A percentile compares a stretch with the other conserved stretches of the same genome.
phyloP scores from a whole-genome alignment of 2,113 vertebrate species.

The Meriones unguiculatus region DNA sequence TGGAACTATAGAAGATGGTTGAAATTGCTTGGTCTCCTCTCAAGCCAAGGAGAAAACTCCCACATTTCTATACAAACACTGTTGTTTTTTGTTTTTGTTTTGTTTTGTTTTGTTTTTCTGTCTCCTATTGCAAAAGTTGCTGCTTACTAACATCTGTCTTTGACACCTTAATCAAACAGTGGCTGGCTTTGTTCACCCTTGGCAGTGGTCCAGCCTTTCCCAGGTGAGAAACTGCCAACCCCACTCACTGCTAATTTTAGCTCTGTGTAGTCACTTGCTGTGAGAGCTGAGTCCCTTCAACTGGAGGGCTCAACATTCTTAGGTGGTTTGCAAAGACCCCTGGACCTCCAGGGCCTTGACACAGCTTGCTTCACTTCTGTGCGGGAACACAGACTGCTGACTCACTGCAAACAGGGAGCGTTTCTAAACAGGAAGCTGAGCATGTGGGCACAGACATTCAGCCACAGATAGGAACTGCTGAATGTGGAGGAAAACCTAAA shows the following conservation, averaged over 20 bases:
- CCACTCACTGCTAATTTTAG: not conserved
- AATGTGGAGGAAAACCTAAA: slow-evolving; percentile 62
- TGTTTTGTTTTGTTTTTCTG: not conserved
- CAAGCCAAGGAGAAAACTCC: not conserved
- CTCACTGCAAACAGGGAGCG: slow-evolving; percentile 63
- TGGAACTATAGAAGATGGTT: too few species aligned
- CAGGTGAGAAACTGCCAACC: not conserved
- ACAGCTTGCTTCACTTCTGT: not conserved
- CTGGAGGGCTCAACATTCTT: not conserved
- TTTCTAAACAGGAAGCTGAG: slow-evolving; percentile 81
- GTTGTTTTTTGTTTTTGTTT: too few species aligned
- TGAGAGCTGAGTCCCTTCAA: not conserved
- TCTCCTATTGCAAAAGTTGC: not conserved
- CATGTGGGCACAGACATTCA: slow-evolving; percentile 74
- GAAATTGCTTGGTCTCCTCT: not conserved
- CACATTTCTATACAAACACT: not conserved
- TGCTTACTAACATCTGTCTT: not conserved
- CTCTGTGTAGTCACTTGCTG: not conserved
- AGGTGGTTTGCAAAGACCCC: not conserved
- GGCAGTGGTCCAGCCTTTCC: not conserved
- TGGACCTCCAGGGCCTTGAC: not conserved
- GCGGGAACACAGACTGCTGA: slow-evolving; percentile 51
- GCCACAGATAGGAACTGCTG: slow-evolving; percentile 78
- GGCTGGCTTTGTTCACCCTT: slow-evolving; percentile 14
- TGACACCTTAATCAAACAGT: not conserved